Percentiles rank a stretch among this genome's conserved stretches.
Evolutionary conservation across 2,113 vertebrate species (phyloP).

Genomic region (Atlantisia rogersi): DNA sequence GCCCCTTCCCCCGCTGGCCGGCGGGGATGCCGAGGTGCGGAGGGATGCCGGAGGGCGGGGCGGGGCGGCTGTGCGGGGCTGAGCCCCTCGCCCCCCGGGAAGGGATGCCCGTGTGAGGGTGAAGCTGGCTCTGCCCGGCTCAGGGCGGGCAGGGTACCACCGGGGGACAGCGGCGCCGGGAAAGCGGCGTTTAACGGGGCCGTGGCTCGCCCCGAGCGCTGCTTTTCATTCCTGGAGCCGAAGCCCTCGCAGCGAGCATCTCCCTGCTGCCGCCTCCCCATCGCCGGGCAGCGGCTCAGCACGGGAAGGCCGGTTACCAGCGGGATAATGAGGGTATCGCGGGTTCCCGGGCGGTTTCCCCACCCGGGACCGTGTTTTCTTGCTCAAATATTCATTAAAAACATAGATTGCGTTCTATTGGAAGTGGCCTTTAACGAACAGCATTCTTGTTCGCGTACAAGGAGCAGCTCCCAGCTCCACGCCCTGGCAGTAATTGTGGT

Average conservation of each 20-base stretch:
- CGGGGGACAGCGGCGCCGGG: no score
- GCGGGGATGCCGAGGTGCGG: no score
- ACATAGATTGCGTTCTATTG: slow-evolving; percentile 71
- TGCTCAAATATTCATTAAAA: slow-evolving; percentile 77
- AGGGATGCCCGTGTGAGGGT: no score
- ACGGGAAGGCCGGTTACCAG: slow-evolving; percentile 60
- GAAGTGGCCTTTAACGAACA: slow-evolving; percentile 78
- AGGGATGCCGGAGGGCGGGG: no score
- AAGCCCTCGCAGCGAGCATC: neutral
- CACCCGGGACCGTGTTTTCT: slow-evolving; percentile 62
- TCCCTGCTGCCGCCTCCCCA: slow-evolving; percentile 28
- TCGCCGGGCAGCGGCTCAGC: slow-evolving; percentile 51
- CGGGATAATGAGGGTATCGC: slow-evolving; percentile 64
- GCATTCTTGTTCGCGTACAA: slow-evolving; percentile 75
- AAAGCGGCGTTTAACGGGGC: neutral
- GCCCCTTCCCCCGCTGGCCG: no score
- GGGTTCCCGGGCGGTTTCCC: slow-evolving; percentile 39
- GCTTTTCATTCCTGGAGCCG: slow-evolving; percentile 38
- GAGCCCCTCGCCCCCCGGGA: no score
- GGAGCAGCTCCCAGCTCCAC: slow-evolving; percentile 74
- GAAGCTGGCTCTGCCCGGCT: no score
- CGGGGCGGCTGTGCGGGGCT: no score
- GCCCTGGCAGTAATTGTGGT: slow-evolving; percentile 79
- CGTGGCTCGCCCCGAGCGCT: neutral
- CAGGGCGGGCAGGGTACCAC: no score